Evolutionary conservation across 2,113 vertebrate genomes (phyloP).

Genomic region (Hiodon alosoides): DNA sequence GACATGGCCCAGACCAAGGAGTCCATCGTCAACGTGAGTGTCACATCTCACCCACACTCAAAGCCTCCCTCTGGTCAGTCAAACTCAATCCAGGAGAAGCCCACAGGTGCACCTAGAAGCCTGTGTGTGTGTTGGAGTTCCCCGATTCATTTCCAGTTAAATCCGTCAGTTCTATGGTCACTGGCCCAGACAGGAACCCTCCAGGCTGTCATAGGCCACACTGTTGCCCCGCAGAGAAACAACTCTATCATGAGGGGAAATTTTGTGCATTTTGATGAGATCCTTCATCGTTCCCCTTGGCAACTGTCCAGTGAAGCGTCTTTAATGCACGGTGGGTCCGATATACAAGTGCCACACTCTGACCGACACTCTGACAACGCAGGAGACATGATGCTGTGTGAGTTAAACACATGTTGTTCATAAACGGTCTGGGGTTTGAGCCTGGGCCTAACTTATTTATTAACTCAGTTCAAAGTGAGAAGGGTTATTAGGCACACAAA

Average conservation of each 20-base stretch:
- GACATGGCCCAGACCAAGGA: constrained; percentile 96
- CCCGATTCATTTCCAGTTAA: too few relatives aligned
- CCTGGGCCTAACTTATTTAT: not conserved
- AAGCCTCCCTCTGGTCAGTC: too few relatives aligned
- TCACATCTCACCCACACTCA: not conserved
- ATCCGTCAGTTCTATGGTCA: too few relatives aligned
- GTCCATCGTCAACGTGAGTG: constrained; percentile 86
- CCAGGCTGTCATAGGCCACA: not conserved
- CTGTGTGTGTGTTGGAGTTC: too few relatives aligned
- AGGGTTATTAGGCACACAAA: not conserved
- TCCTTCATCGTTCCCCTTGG: constrained; percentile 38
- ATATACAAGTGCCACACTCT: not conserved
- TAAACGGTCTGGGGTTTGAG: constrained; percentile 30
- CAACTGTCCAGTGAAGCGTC: constrained; percentile 29
- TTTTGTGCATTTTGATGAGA: constrained; percentile 28
- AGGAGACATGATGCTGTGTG: not conserved
- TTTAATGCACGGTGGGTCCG: not conserved
- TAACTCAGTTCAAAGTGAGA: constrained; percentile 3
- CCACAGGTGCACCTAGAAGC: too few relatives aligned
- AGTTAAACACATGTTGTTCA: constrained; percentile 34
- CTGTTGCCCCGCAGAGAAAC: not conserved
- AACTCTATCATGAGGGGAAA: constrained; percentile 6
- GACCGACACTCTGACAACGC: too few relatives aligned
- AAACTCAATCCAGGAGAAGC: too few relatives aligned
- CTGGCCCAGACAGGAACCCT: too few relatives aligned